Base-by-base conservation (phyloP, 2,797 vertebrate species). In the Phaenicophaeus curvirostris region DNA sequence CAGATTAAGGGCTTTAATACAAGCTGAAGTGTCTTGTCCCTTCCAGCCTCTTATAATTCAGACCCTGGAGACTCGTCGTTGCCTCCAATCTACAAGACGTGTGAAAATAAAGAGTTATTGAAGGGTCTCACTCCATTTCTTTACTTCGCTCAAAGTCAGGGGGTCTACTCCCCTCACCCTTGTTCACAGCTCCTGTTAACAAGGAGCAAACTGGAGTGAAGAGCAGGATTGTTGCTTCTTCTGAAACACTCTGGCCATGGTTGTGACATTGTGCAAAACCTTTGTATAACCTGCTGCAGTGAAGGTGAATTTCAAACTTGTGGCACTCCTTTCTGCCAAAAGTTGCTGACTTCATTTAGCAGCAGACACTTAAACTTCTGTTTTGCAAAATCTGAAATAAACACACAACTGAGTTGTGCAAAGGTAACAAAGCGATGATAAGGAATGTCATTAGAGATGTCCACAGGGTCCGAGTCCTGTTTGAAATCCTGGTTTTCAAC, bases 41-140 rank as follows among this genome's bases (percentile, higher is more conserved):
- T 87, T 83, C 50, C 24, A 42, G 27, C 31, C 27, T 77, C 20
- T 66, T 19, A 0, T 39, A 35, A 15, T 6, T 69, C 71, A 58
- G 48, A 35, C 33, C 13, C 50, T 35, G 46, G 41, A 30, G 51
- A 42, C 44, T 89, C 62, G 50, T 78, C 8, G 1, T n/a, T 51
- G 71, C 39, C 59, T 87, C 75, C 15, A 3, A 55, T 63, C 55
- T 44, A 11, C 0, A 0, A 21, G 51, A 33, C 1, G 2, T 58
- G 18, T 42, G 3, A 48, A 66, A 89, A 66, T 48, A 65, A 82
- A 81, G 71, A 86, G 24, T 0, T 85, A 37, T 13, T 44, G 20
- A 6, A 2, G 31, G 8, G 4, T 85, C 89, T 92, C 66, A 48
- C 72, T 85, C 53, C 20, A 1, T 89, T 80, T 85, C 77, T 50